Evolutionary conservation across 2,797 vertebrate genomes (phyloP).

Genomic region (Tamandua tetradactyla): DNA sequence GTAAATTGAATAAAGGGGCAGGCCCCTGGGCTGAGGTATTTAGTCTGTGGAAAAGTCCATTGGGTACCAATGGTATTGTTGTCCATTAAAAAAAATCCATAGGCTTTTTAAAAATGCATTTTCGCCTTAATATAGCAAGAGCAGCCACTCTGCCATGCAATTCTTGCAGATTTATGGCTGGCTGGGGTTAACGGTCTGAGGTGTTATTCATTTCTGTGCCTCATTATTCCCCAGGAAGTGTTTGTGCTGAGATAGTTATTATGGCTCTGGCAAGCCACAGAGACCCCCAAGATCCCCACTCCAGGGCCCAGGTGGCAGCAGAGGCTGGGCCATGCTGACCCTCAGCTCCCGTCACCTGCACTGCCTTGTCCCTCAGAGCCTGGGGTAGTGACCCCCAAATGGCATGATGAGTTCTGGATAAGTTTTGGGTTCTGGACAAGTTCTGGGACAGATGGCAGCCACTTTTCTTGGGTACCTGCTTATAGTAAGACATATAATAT

Average conservation of each 20-base stretch:
- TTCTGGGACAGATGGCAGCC: neutral
- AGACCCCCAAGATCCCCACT: neutral
- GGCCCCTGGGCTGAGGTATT: neutral
- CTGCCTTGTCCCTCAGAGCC: neutral
- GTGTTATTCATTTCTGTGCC: constrained; percentile 65
- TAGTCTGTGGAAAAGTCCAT: constrained; percentile 28
- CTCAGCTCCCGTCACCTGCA: neutral
- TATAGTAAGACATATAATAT: neutral
- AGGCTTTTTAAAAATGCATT: constrained; percentile 62
- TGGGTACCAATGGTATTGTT: neutral
- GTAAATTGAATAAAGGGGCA: neutral
- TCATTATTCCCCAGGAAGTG: constrained; percentile 69
- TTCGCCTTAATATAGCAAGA: constrained; percentile 55
- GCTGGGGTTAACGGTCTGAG: constrained; percentile 60
- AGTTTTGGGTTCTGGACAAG: neutral
- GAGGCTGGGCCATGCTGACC: accelerated
- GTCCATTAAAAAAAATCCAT: constrained; percentile 65
- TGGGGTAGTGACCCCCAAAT: neutral
- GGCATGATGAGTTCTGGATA: neutral
- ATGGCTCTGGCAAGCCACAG: neutral
- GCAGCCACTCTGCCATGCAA: neutral
- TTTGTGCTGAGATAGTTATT: neutral
- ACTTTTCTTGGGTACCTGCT: neutral
- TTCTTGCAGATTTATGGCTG: constrained; percentile 64
- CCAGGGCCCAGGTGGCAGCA: neutral